Conservation (phyloP, 2,888 invertebrate genomes). For the Cephus pulcher region DNA sequence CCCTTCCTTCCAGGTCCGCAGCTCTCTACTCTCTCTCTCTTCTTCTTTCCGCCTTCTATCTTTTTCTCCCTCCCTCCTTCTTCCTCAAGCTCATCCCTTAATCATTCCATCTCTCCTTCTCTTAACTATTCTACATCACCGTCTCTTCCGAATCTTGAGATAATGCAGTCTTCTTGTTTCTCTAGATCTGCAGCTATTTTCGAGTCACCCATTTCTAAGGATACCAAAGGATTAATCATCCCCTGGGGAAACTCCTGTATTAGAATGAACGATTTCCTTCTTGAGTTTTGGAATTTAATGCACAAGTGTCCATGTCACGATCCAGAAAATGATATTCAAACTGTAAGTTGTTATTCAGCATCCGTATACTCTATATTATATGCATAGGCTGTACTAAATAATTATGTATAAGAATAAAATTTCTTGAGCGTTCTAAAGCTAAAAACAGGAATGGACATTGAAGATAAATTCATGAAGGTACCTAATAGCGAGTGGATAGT, state of each 20-base stretch:
- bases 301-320: not conserved
- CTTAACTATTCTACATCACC: not conserved
- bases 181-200: slow-evolving; percentile 24
- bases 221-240: not conserved
- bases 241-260: not conserved
- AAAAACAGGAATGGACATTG: not conserved
- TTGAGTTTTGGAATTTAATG: not conserved
- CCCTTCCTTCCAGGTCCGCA: slow-evolving; percentile 38
- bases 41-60: slow-evolving; percentile 21
- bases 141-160: slow-evolving; percentile 28
- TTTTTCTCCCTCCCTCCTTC: slow-evolving; percentile 22
- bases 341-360: not conserved
- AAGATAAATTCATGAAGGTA: not conserved
- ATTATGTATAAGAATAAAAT: not conserved
- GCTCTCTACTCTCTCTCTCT: slow-evolving; percentile 26
- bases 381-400: not conserved
- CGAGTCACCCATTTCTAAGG: slow-evolving; percentile 7
- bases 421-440: not conserved
- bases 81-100: slow-evolving; percentile 19
- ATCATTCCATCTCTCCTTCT: slow-evolving; percentile 14
- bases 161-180: slow-evolving; percentile 39
- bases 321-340: not conserved
- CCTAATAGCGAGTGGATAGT: not conserved
- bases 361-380: not conserved
- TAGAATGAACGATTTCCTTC: not conserved